Evolutionary conservation across 2,113 vertebrate species (phyloP).

Genomic region (Empidonax traillii): DNA sequence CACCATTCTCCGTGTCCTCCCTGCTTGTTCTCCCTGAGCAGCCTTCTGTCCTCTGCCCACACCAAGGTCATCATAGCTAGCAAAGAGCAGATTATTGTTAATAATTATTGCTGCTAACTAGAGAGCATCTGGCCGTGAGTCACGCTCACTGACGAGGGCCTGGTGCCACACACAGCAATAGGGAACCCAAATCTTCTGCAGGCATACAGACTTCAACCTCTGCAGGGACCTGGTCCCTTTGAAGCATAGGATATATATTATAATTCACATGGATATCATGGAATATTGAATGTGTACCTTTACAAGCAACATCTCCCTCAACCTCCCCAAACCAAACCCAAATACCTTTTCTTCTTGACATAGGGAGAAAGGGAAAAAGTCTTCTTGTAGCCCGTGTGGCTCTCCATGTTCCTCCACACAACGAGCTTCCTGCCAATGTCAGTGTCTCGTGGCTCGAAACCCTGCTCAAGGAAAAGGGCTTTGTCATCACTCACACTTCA

Average conservation of each 20-base stretch:
- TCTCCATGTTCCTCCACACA: slow-evolving; percentile 84
- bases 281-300: neutral
- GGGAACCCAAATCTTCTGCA: neutral
- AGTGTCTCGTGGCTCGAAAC: slow-evolving; percentile 92
- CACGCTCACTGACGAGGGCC: neutral
- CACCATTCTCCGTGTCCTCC: slow-evolving; percentile 84
- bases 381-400: slow-evolving; percentile 87
- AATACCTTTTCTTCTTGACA: slow-evolving; percentile 76
- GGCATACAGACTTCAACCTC: neutral
- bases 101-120: neutral
- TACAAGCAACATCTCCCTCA: neutral
- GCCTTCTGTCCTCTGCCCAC: slow-evolving; percentile 44
- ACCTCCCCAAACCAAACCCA: neutral
- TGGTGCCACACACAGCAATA: neutral
- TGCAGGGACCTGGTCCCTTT: neutral
- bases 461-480: slow-evolving; percentile 72
- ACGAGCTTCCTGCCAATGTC: slow-evolving; percentile 85
- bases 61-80: slow-evolving; percentile 54
- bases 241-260: rapidly evolving
- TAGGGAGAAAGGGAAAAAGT: slow-evolving; percentile 81
- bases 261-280: neutral
- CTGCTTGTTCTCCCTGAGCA: slow-evolving; percentile 31
- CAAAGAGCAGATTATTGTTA: neutral
- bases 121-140: neutral
- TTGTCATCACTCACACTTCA: neutral